These are phyloP conservation scores for Drosophila murphyi DNA, from an alignment of 1,140 invertebrate species.

Conservation along the genomic window DNA sequence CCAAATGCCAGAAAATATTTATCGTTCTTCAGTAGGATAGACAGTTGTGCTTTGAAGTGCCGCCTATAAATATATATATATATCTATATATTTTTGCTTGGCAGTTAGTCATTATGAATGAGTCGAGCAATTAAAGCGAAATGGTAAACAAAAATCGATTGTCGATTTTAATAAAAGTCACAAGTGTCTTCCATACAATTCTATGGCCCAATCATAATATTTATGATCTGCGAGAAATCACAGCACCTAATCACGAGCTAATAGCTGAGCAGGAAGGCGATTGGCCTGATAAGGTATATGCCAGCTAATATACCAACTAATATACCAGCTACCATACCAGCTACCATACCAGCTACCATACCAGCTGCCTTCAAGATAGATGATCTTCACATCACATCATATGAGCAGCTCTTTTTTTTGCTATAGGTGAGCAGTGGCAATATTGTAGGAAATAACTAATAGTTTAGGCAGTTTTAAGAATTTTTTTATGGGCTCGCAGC, in stretches of 20 bases:
- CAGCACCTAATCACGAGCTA: conserved; percentile 75
- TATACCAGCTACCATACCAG: no score
- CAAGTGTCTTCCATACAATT: conserved; percentile 34
- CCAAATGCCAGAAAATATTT: no score
- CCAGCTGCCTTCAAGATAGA: no score
- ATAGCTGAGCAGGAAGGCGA: conserved; percentile 38
- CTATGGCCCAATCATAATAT: conserved; percentile 34
- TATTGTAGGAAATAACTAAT: background rate
- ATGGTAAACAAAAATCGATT: conserved; percentile 7
- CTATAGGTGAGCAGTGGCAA: no score
- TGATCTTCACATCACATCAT: no score
- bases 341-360: no score
- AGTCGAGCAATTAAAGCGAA: background rate
- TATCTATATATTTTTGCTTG: background rate
- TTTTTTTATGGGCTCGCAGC: conserved; percentile 45
- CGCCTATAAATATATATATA: no score
- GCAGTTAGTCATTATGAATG: background rate
- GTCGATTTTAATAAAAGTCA: conserved; percentile 3
- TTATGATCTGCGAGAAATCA: conserved; percentile 68
- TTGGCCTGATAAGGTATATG: conserved; percentile 25
- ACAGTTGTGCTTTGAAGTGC: no score
- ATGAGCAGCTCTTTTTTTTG: no score
- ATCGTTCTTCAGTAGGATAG: no score
- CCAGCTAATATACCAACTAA: no score
- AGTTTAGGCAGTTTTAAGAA: conserved; percentile 20